A percentile compares a stretch with the other conserved stretches of the same genome.
Evolutionary conservation across 2,888 invertebrate genomes (phyloP).

Genomic region (Oligia latruncula): DNA sequence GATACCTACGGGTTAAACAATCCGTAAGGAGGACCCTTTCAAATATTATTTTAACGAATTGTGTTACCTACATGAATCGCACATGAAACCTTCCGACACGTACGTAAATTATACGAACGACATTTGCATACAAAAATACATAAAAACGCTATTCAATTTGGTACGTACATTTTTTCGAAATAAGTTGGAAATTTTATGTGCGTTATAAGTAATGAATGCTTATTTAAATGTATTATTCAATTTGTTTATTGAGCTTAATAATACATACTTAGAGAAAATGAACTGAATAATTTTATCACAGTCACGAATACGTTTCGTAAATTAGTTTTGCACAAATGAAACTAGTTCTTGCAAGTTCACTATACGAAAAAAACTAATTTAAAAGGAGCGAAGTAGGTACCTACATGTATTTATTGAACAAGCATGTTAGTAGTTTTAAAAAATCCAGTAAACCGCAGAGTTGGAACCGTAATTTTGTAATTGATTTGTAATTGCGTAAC

Average conservation of each 20-base stretch:
- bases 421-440: neutral
- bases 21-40: constrained; percentile 19
- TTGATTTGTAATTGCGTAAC: too few relatives aligned
- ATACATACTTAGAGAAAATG: neutral
- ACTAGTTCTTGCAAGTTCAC: constrained; percentile 21
- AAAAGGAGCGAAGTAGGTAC: neutral
- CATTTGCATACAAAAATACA: constrained; percentile 28
- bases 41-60: constrained; percentile 41
- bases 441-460: neutral
- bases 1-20: constrained; percentile 30
- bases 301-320: neutral
- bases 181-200: neutral
- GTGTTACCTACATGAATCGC: neutral
- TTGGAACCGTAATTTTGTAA: too few relatives aligned
- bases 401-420: neutral
- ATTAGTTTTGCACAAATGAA: neutral
- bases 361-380: neutral
- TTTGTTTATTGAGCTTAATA: neutral
- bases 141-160: neutral
- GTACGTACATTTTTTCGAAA: neutral
- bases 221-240: neutral
- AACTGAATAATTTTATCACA: neutral
- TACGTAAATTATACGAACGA: constrained; percentile 26
- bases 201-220: neutral
- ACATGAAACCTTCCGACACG: constrained; percentile 9